Base-by-base conservation (phyloP, 2,797 vertebrate species). In the Sciaenops ocellatus region DNA sequence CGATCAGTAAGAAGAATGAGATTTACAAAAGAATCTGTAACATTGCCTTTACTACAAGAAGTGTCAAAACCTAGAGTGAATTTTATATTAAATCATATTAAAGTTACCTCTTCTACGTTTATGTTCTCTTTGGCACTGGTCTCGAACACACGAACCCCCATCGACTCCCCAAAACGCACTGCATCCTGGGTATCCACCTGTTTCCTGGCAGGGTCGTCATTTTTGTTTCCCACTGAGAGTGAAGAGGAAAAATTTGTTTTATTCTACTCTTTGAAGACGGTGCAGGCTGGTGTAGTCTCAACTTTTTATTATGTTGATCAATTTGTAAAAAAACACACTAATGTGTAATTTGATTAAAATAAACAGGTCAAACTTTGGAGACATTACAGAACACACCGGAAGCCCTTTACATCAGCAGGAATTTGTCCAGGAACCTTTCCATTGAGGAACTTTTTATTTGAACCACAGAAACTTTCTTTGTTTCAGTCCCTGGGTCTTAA, bases 61-160 rank as follows among this genome's bases (percentile, higher is more conserved):
- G 26, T 16, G 1, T 17, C 22, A 26, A 3, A 9, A 55, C 6
- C 24, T 7, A 3, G 4, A 30, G 10, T 28, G n/a, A 15, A 7
- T 18, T 24, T 24, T 48, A 10, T 26, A 46, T 26, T 1, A 24
- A 30, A 12, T 46, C 1, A 52, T 1, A n/a, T 50, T 18, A n/a
- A 24, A n/a, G 16, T 76, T 16, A 97, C 96, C 95, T 97, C 96
- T 69, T 97, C 96, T 2, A 97, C 96, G 0, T 97, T 97, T 8
- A 96, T 87, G 85, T 97, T 97, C 60, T 97, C 96, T 91, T 97
- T 97, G 83, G 96, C 96, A 3, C 96, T 97, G 12, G 96, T 97
- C 90, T 97, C 96, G 9, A 95, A 97, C 22, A 96, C 93, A 0
- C 93, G 90, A 4, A 97, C 96, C 0, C 96, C 96, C 69, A 96